Base-by-base conservation (phyloP, 2,797 vertebrate genomes). In the Orestias chungarensis region DNA sequence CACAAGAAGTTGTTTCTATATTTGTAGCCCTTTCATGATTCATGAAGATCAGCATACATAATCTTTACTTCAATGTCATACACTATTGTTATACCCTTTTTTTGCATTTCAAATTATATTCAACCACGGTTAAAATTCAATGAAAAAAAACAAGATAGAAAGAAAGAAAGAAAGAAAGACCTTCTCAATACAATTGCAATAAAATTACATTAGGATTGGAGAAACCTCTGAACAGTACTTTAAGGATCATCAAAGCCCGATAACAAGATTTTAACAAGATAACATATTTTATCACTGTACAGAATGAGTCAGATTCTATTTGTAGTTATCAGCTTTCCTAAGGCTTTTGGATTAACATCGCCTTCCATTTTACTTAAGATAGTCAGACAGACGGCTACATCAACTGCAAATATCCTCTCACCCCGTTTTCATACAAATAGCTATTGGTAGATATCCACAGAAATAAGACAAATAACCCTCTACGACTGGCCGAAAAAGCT, bases 341-440 rank as follows among this genome's bases (percentile, higher is more conserved):
- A 11, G 35, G 7, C 70, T 70, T 65, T 61, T 49, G 73, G 43
- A 65, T 66, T 62, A 46, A 43, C 4, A 71, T 62, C 55, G 66
- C 61, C 38, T 74, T 82, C 78, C 61, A 52, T 49, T 86, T 70
- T 76, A 65, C 85, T 91, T 70, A 74, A 90, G 71, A 74, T 85
- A n/a, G 50, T 70, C 71, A 79, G 81, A 76, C 92, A 94, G 93
- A 93, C 93, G 92, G 91, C 88, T 86, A 61, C 81, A 91, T 93
- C 84, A 78, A 90, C 88, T 89, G 90, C 79, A 86, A 64, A 55
- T 44, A 15, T 38, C 38, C 33, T 59, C 55, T 38, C 29, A 62
- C 23, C 70, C 25, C 69, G 71, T 62, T 70, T 68, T 68, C 76
- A 67, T 59, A 81, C 68, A 81, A 82, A 78, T 65, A 61, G 43